phyloP scores from a whole-genome alignment of 2,797 vertebrate species.

The Sitta carolinensis region DNA sequence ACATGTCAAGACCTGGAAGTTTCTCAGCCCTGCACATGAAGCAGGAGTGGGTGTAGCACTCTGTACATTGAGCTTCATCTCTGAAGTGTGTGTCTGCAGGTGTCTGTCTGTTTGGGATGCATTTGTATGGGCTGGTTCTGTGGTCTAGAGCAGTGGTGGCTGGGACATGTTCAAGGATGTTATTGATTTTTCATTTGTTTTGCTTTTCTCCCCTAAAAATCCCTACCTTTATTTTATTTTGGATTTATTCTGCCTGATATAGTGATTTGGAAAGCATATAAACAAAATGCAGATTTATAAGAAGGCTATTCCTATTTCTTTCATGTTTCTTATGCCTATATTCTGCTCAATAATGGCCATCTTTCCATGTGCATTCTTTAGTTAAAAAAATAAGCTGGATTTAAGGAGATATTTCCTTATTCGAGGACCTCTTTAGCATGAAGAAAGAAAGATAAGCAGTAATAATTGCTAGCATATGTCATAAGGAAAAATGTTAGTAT shows the following conservation, averaged over 20 bases:
- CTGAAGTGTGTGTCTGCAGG: not conserved
- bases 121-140: not conserved
- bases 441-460: not conserved
- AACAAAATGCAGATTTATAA: not conserved
- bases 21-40: accelerated
- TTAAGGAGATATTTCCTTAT: not conserved
- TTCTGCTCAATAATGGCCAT: not conserved
- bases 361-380: not conserved
- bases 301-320: not conserved
- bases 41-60: accelerated
- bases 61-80: not conserved
- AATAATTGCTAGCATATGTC: not conserved
- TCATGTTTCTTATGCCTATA: not conserved
- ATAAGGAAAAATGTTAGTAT: not conserved
- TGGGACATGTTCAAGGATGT: not conserved
- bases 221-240: not conserved
- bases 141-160: not conserved
- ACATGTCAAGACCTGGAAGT: not conserved
- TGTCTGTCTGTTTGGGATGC: not conserved
- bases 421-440: not conserved
- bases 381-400: not conserved
- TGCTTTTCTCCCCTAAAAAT: not conserved
- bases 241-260: not conserved
- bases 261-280: not conserved
- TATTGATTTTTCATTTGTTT: not conserved